A percentile compares a stretch with the other conserved stretches of the same genome.
These are phyloP conservation scores for Gymnocypris eckloni DNA, from an alignment of 2,797 vertebrate genomes.

Conservation along the genomic window DNA sequence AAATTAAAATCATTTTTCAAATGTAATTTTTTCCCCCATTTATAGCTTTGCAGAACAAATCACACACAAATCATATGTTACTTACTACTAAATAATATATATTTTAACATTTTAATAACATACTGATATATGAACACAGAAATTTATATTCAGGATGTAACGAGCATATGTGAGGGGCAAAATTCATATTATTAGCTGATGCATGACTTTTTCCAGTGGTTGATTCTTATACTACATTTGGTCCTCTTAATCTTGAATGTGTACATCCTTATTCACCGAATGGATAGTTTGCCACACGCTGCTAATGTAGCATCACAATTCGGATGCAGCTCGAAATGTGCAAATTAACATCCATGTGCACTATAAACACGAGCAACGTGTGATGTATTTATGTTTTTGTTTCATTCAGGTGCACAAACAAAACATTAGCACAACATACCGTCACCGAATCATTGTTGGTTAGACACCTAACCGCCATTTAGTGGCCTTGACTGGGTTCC, in stretches of 20 bases:
- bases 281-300: neutral
- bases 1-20: neutral
- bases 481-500: conserved; percentile 76
- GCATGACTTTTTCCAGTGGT: neutral
- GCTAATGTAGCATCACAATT: neutral
- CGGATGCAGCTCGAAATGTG: neutral
- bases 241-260: neutral
- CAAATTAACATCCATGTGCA: neutral
- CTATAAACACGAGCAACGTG: neutral
- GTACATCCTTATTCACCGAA: neutral
- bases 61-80: too few species aligned
- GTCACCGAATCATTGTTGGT: conserved; percentile 24
- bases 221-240: neutral
- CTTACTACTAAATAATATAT: too few species aligned
- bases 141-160: neutral
- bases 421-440: conserved; percentile 49
- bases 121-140: neutral
- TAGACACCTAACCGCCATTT: conserved; percentile 62
- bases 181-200: neutral
- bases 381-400: neutral
- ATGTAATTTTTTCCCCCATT: neutral
- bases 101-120: neutral
- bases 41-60: neutral
- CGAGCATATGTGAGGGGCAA: neutral
- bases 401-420: conserved; percentile 32